Evolutionary conservation across 2,888 invertebrate genomes (phyloP).

Genomic region (Drosophila ustulata): DNA sequence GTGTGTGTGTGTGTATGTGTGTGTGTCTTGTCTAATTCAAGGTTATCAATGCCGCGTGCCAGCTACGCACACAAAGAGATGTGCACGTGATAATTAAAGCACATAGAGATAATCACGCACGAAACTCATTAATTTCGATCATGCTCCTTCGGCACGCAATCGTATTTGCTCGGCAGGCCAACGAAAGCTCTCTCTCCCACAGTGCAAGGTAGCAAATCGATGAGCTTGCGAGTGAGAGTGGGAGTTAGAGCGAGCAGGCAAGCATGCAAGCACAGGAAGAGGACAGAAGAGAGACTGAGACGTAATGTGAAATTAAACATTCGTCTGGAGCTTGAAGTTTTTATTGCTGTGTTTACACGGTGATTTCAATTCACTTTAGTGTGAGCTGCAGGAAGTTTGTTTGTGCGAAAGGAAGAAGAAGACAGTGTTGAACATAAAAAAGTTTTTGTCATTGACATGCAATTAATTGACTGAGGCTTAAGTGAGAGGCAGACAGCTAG

Average conservation of each 20-base stretch:
- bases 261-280: not conserved
- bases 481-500: not conserved
- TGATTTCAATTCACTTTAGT: not conserved
- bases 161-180: not conserved
- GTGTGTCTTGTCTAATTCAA: slow-evolving; percentile 51
- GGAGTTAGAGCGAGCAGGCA: not conserved
- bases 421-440: not conserved
- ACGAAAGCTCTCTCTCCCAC: not conserved
- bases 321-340: not conserved
- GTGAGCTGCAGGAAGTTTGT: not conserved
- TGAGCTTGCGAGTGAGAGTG: not conserved
- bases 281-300: too few relatives aligned
- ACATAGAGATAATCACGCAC: slow-evolving; percentile 15
- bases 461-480: not conserved
- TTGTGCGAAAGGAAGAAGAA: not conserved
- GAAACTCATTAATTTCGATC: slow-evolving; percentile 4
- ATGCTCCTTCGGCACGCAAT: not conserved
- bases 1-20: slow-evolving; percentile 10
- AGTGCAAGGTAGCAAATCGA: not conserved
- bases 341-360: not conserved
- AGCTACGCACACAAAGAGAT: slow-evolving; percentile 31
- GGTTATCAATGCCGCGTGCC: slow-evolving; percentile 61
- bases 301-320: not conserved
- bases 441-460: not conserved
- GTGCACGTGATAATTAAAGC: slow-evolving; percentile 36